These are phyloP conservation scores for Mus minutoides DNA, from an alignment of 2,797 vertebrate genomes.

Conservation along the genomic window DNA sequence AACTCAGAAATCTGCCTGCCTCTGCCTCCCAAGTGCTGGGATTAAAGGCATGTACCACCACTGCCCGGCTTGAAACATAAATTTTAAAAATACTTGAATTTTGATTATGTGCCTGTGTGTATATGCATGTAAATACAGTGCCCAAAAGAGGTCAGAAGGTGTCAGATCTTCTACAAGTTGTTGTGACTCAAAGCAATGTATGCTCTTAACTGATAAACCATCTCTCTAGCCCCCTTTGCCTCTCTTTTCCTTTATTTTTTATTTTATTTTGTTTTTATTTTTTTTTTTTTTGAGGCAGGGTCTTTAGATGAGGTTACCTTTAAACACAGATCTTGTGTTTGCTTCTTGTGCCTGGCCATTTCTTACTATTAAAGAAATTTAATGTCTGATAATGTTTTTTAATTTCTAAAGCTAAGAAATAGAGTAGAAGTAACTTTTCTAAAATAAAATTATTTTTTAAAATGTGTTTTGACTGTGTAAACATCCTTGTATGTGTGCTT, in stretches of 20 bases:
- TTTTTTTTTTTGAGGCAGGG: neutral
- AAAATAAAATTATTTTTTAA: neutral
- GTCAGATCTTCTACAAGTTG: neutral
- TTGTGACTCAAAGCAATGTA: neutral
- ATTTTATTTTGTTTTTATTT: too few species aligned
- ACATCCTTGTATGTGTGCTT: neutral
- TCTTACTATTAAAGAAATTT: neutral
- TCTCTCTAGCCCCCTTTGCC: neutral
- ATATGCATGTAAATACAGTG: neutral
- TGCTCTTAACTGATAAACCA: neutral
- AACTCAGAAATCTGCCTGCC: too few species aligned
- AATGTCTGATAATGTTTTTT: neutral
- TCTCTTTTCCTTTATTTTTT: neutral
- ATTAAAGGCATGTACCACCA: too few species aligned
- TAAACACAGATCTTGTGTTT: neutral
- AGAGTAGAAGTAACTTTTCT: neutral
- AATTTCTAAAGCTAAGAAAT: conserved; percentile 16
- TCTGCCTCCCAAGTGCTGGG: too few species aligned
- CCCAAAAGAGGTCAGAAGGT: neutral
- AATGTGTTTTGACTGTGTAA: neutral
- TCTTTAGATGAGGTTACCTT: neutral
- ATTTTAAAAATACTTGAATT: neutral
- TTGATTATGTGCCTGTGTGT: neutral
- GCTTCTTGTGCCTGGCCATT: neutral
- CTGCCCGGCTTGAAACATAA: neutral